phyloP scores from a whole-genome alignment of 2,113 vertebrate species.

The Phyllostomus discolor region DNA sequence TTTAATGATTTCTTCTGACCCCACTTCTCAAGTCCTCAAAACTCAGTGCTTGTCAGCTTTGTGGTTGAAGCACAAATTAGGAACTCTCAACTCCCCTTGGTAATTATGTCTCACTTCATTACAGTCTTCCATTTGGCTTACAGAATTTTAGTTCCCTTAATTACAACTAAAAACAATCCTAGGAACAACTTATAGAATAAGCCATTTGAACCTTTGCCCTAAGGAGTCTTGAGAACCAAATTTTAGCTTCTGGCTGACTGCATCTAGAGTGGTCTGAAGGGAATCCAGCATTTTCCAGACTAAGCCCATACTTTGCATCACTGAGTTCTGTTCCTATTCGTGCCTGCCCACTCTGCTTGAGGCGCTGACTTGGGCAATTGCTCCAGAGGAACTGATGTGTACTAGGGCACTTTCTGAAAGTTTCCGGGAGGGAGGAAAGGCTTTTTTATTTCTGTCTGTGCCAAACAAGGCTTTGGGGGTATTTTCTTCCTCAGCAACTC shows the following conservation, averaged over 20 bases:
- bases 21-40: constrained; percentile 13
- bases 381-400: constrained; percentile 54
- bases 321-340: constrained; percentile 15
- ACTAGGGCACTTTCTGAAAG: constrained; percentile 40
- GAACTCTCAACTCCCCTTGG: not conserved
- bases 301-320: constrained; percentile 55
- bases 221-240: constrained; percentile 60
- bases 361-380: constrained; percentile 60
- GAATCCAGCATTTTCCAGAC: constrained; percentile 56
- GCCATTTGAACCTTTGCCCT: constrained; percentile 63
- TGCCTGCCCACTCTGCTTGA: constrained; percentile 66
- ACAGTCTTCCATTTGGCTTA: constrained; percentile 41
- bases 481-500: constrained; percentile 65
- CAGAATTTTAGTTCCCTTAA: constrained; percentile 58
- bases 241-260: constrained; percentile 62
- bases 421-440: constrained; percentile 54
- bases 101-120: constrained; percentile 61
- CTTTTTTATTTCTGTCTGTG: constrained; percentile 5
- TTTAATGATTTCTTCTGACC: constrained; percentile 25
- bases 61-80: not conserved
- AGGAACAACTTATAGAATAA: constrained; percentile 56
- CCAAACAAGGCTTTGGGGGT: constrained; percentile 48
- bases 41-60: constrained; percentile 31
- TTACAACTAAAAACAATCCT: constrained; percentile 59
- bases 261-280: constrained; percentile 57